Conservation (phyloP, 2,888 invertebrate genomes). For the Sarcophaga rosellei region DNA sequence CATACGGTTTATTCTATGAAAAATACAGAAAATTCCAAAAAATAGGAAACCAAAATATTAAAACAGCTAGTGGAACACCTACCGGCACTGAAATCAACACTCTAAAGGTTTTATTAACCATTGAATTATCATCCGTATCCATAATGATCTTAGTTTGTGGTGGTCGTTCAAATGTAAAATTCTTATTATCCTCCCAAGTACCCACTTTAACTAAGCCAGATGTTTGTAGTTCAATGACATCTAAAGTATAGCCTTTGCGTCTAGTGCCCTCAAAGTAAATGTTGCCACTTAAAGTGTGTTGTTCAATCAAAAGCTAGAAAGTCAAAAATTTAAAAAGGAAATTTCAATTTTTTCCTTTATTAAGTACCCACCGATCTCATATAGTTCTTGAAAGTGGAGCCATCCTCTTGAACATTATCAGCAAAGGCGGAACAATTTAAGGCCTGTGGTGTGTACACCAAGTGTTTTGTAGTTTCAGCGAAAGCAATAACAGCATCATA, state of each 20-base stretch:
- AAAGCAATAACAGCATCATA: constrained; percentile 93
- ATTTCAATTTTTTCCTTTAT: background rate
- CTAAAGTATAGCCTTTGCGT: constrained; percentile 86
- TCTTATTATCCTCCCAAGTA: constrained; percentile 86
- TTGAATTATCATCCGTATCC: constrained; percentile 83
- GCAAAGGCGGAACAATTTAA: constrained; percentile 84
- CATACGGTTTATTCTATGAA: constrained; percentile 91
- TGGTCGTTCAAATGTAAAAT: constrained; percentile 83
- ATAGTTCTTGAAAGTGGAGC: constrained; percentile 91
- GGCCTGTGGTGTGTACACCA: constrained; percentile 82
- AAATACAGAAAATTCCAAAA: background rate
- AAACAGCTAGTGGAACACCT: constrained; percentile 32
- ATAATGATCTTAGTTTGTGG: constrained; percentile 79
- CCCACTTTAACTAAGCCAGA: constrained; percentile 86
- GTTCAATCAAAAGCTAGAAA: constrained; percentile 81
- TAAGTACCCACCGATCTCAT: constrained; percentile 81
- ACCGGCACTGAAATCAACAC: constrained; percentile 87
- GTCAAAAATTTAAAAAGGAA: too few species aligned
- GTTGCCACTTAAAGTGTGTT: constrained; percentile 84
- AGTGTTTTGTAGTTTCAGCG: constrained; percentile 87
- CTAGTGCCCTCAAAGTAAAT: constrained; percentile 91
- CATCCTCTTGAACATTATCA: constrained; percentile 87
- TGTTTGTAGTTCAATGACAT: constrained; percentile 85
- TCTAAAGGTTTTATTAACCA: constrained; percentile 87
- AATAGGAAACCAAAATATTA: background rate